phyloP scores from a whole-genome alignment of 2,797 vertebrate species.

The Loris lydekkerianus region DNA sequence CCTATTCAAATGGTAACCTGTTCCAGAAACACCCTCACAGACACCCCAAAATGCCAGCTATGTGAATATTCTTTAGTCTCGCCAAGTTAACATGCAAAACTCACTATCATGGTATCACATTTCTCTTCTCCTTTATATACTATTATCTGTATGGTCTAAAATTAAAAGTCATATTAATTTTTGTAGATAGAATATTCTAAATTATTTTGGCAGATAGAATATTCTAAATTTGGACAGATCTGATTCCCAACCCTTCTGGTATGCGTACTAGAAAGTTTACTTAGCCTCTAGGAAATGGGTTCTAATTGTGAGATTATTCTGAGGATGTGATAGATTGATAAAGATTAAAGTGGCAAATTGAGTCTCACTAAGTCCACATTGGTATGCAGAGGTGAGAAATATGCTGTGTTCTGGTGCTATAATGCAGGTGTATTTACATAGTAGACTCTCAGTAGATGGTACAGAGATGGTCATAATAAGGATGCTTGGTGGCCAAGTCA shows the following conservation, averaged over 20 bases:
- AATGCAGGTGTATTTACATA: not conserved
- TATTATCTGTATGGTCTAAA: not conserved
- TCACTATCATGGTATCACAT: not conserved
- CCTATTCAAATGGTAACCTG: not conserved
- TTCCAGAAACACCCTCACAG: not conserved
- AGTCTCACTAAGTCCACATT: not conserved
- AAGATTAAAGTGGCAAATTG: slow-evolving; percentile 8
- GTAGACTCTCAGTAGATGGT: not conserved
- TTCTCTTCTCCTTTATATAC: not conserved
- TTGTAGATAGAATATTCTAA: not conserved
- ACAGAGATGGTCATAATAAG: not conserved
- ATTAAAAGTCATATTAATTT: not conserved
- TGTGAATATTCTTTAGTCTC: not conserved
- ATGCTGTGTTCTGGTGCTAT: slow-evolving; percentile 24
- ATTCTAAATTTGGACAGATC: slow-evolving; percentile 8
- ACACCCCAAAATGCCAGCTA: not conserved
- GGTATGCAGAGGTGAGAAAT: not conserved
- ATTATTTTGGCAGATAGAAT: slow-evolving; percentile 14
- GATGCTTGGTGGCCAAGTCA: not conserved
- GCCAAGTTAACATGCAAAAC: not conserved
- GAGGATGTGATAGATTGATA: not conserved
- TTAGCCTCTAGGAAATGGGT: not conserved
- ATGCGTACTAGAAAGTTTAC: not conserved
- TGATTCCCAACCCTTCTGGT: not conserved
- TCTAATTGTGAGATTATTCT: slow-evolving; percentile 1